Evolutionary conservation across 2,113 vertebrate species (phyloP).

Genomic region (Lota lota): DNA sequence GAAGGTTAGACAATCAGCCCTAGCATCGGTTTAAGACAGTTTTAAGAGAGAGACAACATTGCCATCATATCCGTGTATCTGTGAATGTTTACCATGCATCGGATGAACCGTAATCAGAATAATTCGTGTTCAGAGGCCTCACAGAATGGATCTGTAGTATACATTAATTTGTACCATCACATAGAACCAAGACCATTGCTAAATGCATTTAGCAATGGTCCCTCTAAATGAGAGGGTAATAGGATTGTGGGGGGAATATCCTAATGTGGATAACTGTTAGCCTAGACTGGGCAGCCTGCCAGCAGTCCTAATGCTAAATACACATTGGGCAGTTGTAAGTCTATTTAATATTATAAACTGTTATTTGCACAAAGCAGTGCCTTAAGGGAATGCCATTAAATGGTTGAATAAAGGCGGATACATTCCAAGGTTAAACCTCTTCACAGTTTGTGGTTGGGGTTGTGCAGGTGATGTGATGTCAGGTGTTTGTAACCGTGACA

Average conservation of each 20-base stretch:
- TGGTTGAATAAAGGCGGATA: conserved; percentile 10
- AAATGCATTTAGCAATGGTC: conserved; percentile 21
- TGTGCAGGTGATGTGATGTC: conserved; percentile 19
- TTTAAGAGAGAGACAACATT: too few species aligned
- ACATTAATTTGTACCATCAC: too few species aligned
- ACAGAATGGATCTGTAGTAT: neutral
- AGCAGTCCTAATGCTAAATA: conserved; percentile 40
- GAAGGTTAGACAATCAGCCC: too few species aligned
- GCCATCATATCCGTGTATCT: neutral
- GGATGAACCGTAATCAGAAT: neutral
- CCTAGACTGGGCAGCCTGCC: conserved; percentile 33
- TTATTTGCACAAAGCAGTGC: conserved; percentile 46
- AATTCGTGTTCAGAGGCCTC: neutral
- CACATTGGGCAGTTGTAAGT: conserved; percentile 39
- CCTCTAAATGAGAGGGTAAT: conserved; percentile 37
- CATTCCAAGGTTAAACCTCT: conserved; percentile 27
- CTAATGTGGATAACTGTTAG: conserved; percentile 17
- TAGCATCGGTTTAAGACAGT: too few species aligned
- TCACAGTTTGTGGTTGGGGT: conserved; percentile 26
- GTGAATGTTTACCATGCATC: neutral
- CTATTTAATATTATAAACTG: conserved; percentile 48
- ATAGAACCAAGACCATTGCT: neutral
- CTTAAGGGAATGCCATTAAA: conserved; percentile 46
- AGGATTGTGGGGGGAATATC: conserved; percentile 17
- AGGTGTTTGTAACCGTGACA: conserved; percentile 1